Evolutionary conservation across 2,113 vertebrate genomes (phyloP).

Genomic region (Forbesichthys papilliferus): DNA sequence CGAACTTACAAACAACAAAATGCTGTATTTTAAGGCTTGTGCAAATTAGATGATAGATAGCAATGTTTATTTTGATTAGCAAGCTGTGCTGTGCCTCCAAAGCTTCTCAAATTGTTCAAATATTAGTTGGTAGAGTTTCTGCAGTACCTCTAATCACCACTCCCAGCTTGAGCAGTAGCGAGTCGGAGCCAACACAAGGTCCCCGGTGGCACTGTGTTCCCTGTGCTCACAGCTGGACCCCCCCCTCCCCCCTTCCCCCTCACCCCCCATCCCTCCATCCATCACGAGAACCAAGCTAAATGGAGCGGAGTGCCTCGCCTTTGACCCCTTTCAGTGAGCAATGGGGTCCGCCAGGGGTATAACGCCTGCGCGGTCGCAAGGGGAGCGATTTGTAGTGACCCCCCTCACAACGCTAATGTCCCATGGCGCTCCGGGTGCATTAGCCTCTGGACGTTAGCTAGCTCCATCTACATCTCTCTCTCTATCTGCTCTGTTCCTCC

Average conservation of each 20-base stretch:
- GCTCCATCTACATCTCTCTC: constrained; percentile 31
- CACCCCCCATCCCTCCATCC: constrained; percentile 39
- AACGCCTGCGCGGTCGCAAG: constrained; percentile 26
- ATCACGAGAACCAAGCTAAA: constrained; percentile 64
- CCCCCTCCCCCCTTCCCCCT: constrained; percentile 11
- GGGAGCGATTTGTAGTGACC: constrained; percentile 56
- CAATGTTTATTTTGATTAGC: no score
- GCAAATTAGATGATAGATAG: no score
- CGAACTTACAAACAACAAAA: no score
- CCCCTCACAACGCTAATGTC: constrained; percentile 55
- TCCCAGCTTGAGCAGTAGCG: constrained; percentile 5
- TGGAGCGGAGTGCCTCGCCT: constrained; percentile 62
- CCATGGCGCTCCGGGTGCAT: constrained; percentile 63
- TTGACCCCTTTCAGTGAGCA: constrained; percentile 73
- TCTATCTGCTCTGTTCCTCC: constrained; percentile 2
- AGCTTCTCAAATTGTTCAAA: constrained; percentile 54
- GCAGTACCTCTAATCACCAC: constrained; percentile 47
- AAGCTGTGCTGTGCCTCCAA: not conserved
- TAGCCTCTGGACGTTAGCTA: constrained; percentile 46
- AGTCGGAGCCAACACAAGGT: constrained; percentile 35
- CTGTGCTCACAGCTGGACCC: constrained; percentile 29
- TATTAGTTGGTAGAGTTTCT: constrained; percentile 54
- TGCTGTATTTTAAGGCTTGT: no score
- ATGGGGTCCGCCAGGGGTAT: constrained; percentile 47
- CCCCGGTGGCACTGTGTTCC: constrained; percentile 43